Evolutionary conservation across 2,888 invertebrate genomes (phyloP).

Genomic region (Hemicrepidius hirtus): DNA sequence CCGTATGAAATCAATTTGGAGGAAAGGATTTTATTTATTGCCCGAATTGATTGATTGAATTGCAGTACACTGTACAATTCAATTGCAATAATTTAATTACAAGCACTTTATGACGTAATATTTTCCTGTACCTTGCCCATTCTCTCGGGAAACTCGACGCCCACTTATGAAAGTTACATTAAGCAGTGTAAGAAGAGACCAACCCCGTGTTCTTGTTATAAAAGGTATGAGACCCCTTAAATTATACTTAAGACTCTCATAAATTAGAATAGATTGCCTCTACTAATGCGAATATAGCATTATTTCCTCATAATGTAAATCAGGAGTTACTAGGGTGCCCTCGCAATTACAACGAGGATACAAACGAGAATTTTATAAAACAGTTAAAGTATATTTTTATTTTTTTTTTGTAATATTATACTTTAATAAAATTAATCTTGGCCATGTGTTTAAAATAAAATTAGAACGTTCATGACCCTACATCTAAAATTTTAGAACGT

Average conservation of each 20-base stretch:
- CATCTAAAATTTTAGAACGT: background rate
- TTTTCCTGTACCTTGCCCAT: background rate
- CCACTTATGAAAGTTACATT: constrained; percentile 21
- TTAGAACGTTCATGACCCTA: no score
- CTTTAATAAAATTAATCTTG: no score
- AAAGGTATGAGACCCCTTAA: constrained; percentile 7
- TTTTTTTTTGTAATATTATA: no score
- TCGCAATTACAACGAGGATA: no score
- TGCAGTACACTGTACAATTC: background rate
- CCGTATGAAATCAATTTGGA: background rate
- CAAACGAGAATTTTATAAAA: no score
- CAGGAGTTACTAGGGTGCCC: background rate
- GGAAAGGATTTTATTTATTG: background rate
- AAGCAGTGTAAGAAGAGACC: constrained; percentile 9
- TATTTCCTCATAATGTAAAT: constrained; percentile 13
- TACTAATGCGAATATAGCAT: constrained; percentile 2
- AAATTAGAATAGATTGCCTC: constrained; percentile 28
- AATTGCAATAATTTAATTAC: constrained; percentile 3
- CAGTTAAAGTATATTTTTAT: no score
- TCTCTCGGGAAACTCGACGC: constrained; percentile 1
- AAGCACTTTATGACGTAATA: background rate
- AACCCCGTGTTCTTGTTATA: constrained; percentile 2
- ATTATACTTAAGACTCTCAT: constrained; percentile 20
- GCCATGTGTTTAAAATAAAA: no score
- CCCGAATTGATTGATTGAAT: constrained; percentile 2